A percentile compares a stretch with the other conserved stretches of the same genome.
phyloP scores from a whole-genome alignment of 1,140 invertebrate species.

The Eumaeus atala region DNA sequence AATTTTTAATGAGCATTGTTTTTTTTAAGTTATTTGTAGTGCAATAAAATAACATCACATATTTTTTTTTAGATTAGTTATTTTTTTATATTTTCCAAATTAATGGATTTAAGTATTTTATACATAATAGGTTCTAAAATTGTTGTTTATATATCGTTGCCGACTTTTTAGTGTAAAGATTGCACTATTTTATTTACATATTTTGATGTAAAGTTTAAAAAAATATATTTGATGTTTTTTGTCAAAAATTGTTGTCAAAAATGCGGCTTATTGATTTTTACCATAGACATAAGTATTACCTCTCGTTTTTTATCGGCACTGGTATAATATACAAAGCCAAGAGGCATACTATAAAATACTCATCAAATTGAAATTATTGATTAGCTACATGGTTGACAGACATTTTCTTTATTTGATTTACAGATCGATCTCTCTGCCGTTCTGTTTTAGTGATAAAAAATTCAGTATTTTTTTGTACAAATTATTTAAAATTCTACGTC shows the following conservation, averaged over 20 bases:
- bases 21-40: conserved; percentile 14
- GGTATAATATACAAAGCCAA: background rate
- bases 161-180: background rate
- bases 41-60: conserved; percentile 22
- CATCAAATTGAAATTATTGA: conserved; percentile 3
- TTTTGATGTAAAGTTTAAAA: no score
- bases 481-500: conserved; percentile 22
- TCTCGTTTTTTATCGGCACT: no score
- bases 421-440: no score
- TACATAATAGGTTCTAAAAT: conserved; percentile 9
- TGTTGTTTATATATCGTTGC: conserved; percentile 8
- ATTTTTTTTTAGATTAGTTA: background rate
- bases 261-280: no score
- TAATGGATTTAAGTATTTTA: conserved; percentile 8
- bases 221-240: no score
- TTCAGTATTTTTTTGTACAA: conserved; percentile 32
- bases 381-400: background rate
- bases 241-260: no score
- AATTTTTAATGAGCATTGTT: conserved; percentile 5
- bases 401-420: background rate
- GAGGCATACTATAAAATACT: conserved; percentile 1
- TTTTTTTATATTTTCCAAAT: background rate
- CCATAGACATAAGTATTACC: no score
- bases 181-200: no score
- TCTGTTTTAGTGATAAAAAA: conserved; percentile 16